Base-by-base conservation (phyloP, 2,797 vertebrate genomes). In the Mormyrops attenuatus region DNA sequence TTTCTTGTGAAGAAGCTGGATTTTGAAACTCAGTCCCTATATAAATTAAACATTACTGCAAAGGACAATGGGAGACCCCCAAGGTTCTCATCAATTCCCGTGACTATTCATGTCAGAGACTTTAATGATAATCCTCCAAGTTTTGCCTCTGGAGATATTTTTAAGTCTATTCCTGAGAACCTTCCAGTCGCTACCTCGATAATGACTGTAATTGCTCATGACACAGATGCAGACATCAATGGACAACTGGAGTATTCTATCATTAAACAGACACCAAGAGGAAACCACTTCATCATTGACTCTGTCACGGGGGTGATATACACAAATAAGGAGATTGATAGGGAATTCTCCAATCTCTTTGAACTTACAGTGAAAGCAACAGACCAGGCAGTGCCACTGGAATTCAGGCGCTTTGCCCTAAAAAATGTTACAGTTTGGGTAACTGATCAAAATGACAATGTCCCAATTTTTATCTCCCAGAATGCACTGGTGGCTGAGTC, bases 401-500 rank as follows among this genome's bases (percentile, higher is more conserved):
- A 99, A 92, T 97, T 96, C 89, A 95, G 99, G 1, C 95, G 97
- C 1, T 97, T 95, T 69, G 98, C 98, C 88, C 93, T 99, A 90
- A 99, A 99, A 93, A 99, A 99, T 0, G 97, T 99, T 90, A 99
- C 99, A 4, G 94, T 99, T 90, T 96, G 99, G 96, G 97, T 99
- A 63, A 99, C 97, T 0, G 99, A 99, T 90, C 95, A 96, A 90
- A 99, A 99, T 1, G 99, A 99, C 92, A 99, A 99, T 0, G 93
- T 97, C 0, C 99, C 99, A 0, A 92, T 94, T 22, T 99, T 99
- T 3, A 15, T 99, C 1, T 98, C 99, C 0, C 99, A 99, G 93
- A 98, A 98, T 0, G 98, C 99, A 4, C 96, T 99, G 0, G 97
- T 99, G 0, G 98, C 97, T 0, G 98, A 99, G 92, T 97, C 98